These are phyloP conservation scores for Junonia oenone DNA, from an alignment of 2,888 invertebrate genomes.

Conservation along the genomic window DNA sequence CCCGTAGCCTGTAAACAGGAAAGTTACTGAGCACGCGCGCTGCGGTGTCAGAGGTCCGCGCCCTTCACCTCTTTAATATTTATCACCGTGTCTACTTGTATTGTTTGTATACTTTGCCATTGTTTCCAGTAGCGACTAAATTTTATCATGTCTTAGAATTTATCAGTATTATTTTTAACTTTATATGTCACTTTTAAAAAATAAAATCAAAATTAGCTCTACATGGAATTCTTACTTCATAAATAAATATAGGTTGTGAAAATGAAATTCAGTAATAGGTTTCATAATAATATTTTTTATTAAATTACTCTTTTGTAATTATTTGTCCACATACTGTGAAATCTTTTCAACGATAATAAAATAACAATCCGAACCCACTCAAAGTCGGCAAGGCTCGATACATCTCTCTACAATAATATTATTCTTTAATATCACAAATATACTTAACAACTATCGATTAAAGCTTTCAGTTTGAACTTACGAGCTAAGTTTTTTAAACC, in stretches of 20 bases:
- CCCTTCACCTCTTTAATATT: slow-evolving; percentile 64
- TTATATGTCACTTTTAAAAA: not conserved
- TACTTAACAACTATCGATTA: slow-evolving; percentile 74
- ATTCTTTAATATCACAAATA: slow-evolving; percentile 77
- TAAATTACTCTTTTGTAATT: slow-evolving; percentile 65
- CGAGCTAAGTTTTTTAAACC: slow-evolving; percentile 57
- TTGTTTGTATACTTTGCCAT: slow-evolving; percentile 37
- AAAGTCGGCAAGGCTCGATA: slow-evolving; percentile 57
- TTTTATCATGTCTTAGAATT: not conserved
- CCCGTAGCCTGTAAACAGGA: slow-evolving; percentile 50
- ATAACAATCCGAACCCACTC: slow-evolving; percentile 69
- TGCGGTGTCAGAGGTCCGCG: slow-evolving; percentile 47
- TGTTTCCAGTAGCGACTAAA: slow-evolving; percentile 14
- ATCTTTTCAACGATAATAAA: slow-evolving; percentile 74
- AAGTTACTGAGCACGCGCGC: slow-evolving; percentile 62
- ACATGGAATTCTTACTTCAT: not conserved
- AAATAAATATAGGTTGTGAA: slow-evolving; percentile 11
- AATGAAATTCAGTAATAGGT: slow-evolving; percentile 67
- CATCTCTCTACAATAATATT: slow-evolving; percentile 73
- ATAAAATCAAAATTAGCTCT: not conserved
- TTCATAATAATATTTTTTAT: slow-evolving; percentile 61
- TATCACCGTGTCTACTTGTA: slow-evolving; percentile 41
- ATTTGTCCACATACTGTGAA: slow-evolving; percentile 67
- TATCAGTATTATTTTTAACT: not conserved
- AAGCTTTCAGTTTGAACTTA: slow-evolving; percentile 76